Percentiles rank a stretch among this genome's conserved stretches.
These are phyloP conservation scores for Monarcha castaneiventris DNA, from an alignment of 2,113 vertebrate genomes.

Conservation along the genomic window DNA sequence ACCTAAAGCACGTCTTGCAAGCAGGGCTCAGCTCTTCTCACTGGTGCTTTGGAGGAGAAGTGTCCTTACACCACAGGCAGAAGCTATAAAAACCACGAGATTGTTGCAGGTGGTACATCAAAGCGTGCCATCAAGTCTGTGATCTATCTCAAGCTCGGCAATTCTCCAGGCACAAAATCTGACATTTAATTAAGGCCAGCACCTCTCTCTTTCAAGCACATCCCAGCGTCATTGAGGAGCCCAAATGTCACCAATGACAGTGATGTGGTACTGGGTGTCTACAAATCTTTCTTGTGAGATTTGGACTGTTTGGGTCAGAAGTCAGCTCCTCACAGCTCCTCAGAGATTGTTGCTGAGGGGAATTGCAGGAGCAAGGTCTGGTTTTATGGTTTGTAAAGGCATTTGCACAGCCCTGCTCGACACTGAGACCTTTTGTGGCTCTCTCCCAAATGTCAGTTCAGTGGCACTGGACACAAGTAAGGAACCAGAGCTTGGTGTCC, in stretches of 20 bases:
- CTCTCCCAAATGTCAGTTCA: fast-evolving
- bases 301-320: neutral
- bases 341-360: neutral
- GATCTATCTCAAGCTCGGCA: neutral
- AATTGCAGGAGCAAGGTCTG: neutral
- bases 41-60: neutral
- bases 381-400: neutral
- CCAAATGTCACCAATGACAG: neutral
- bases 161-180: neutral
- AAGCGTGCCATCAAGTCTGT: neutral
- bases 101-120: neutral
- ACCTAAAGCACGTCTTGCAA: fast-evolving
- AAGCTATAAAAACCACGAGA: neutral
- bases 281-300: neutral
- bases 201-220: neutral
- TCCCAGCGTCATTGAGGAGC: neutral
- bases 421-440: fast-evolving
- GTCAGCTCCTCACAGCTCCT: neutral
- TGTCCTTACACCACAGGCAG: neutral
- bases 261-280: neutral
- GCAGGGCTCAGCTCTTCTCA: neutral
- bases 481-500: neutral
- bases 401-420: fast-evolving
- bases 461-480: fast-evolving
- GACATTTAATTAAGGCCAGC: conserved; percentile 15